A percentile compares a stretch with the other conserved stretches of the same genome.
These are phyloP conservation scores for Siniperca undulata DNA, from an alignment of 2,797 vertebrate species.

Conservation along the genomic window DNA sequence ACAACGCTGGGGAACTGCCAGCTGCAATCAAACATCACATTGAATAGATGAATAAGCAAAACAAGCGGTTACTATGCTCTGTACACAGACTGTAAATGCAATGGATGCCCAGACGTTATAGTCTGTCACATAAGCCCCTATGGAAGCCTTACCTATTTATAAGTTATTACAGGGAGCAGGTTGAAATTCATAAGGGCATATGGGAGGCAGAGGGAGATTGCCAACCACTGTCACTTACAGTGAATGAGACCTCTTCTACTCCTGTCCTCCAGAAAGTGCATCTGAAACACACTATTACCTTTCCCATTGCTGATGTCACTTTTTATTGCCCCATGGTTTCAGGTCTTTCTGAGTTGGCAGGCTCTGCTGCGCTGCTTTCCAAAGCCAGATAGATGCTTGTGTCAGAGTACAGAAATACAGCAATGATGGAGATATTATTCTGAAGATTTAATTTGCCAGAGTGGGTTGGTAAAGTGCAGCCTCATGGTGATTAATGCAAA, in stretches of 20 bases:
- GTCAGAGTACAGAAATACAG: conserved; percentile 76
- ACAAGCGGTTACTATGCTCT: conserved; percentile 59
- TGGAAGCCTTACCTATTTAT: conserved; percentile 60
- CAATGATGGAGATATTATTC: conserved; percentile 79
- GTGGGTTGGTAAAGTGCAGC: conserved; percentile 74
- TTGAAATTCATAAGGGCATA: conserved; percentile 67
- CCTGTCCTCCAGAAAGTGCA: conserved; percentile 77
- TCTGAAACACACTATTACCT: conserved; percentile 84
- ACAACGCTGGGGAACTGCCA: conserved; percentile 33
- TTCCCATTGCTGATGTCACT: conserved; percentile 82
- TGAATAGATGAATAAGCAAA: conserved; percentile 61
- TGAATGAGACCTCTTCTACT: conserved; percentile 71
- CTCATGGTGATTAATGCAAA: conserved; percentile 75
- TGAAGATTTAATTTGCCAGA: conserved; percentile 82
- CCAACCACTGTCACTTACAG: conserved; percentile 74
- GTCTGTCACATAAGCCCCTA: conserved; percentile 41
- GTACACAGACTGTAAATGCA: conserved; percentile 49
- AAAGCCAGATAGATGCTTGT: conserved; percentile 75
- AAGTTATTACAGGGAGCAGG: conserved; percentile 66
- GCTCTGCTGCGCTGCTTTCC: conserved; percentile 55
- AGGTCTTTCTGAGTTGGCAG: conserved; percentile 77
- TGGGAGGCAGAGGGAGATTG: conserved; percentile 62
- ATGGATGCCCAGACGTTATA: conserved; percentile 26
- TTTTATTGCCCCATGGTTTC: conserved; percentile 79
- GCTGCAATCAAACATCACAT: conserved; percentile 56